Conservation (phyloP, 2,113 vertebrate genomes). For the Myotis brandtii region DNA sequence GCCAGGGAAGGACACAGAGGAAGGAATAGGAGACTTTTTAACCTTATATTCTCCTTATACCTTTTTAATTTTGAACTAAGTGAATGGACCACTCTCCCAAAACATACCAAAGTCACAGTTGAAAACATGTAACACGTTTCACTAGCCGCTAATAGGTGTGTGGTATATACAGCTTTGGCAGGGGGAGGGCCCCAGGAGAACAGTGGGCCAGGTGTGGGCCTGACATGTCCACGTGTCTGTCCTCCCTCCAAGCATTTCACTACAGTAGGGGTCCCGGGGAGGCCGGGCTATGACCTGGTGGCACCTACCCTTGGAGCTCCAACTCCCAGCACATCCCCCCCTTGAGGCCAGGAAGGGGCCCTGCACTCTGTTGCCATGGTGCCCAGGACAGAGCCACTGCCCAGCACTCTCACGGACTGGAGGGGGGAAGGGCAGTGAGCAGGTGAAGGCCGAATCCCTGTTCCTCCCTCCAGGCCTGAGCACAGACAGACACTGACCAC, state of each 20-base stretch:
- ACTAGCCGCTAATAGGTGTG: not conserved
- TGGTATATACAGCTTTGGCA: too few relatives aligned
- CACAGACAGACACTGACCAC: not conserved
- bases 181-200: not conserved
- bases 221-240: too few relatives aligned
- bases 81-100: not conserved
- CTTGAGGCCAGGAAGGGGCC: not conserved
- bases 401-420: accelerated
- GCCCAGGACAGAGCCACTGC: not conserved
- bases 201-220: not conserved
- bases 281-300: not conserved
- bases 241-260: not conserved
- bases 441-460: accelerated
- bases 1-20: not conserved
- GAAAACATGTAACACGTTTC: not conserved
- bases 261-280: too few relatives aligned
- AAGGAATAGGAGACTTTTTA: not conserved
- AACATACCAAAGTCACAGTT: not conserved
- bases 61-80: not conserved
- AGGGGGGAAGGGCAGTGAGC: not conserved
- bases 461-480: not conserved
- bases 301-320: accelerated
- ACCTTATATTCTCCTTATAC: not conserved
- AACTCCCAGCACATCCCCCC: not conserved
- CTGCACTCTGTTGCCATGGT: not conserved